Percentiles rank a stretch among this genome's conserved stretches.
Evolutionary conservation across 30 jellyfish, hydroid and myxozoan genomes (phyloP).

Genomic region (Turritopsis dohrnii): DNA sequence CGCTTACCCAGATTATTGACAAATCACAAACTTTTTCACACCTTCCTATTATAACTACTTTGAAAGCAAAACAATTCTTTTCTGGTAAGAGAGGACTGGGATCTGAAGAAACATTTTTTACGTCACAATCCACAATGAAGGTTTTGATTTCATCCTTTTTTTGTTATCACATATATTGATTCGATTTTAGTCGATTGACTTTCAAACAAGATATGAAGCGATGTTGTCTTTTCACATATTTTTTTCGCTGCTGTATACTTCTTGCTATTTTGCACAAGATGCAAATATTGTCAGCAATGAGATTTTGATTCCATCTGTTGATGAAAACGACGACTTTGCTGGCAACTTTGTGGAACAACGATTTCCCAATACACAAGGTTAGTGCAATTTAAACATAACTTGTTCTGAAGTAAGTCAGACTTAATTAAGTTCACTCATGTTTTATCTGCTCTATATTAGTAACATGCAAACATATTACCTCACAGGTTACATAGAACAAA

Average conservation of each 20-base stretch:
- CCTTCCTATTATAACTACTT: neutral
- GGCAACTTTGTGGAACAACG: neutral
- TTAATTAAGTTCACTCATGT: no score
- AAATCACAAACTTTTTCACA: neutral
- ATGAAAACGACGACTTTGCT: neutral
- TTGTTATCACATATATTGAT: no score
- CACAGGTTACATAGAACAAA: no score
- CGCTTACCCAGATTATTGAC: no score
- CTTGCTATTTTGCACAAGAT: neutral
- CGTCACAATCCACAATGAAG: neutral
- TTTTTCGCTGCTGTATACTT: neutral
- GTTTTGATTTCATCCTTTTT: neutral
- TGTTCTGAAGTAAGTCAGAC: no score
- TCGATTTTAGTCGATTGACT: neutral
- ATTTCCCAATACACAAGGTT: neutral
- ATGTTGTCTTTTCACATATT: neutral
- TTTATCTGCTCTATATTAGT: no score
- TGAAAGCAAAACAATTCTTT: neutral
- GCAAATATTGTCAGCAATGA: neutral
- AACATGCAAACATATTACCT: no score
- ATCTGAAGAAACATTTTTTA: neutral
- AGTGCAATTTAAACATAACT: neutral
- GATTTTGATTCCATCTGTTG: neutral
- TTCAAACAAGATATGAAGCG: neutral
- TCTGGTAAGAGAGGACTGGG: neutral